These are phyloP conservation scores for Lasioglossum calceatum DNA, from an alignment of 2,888 invertebrate species.

Conservation along the genomic window DNA sequence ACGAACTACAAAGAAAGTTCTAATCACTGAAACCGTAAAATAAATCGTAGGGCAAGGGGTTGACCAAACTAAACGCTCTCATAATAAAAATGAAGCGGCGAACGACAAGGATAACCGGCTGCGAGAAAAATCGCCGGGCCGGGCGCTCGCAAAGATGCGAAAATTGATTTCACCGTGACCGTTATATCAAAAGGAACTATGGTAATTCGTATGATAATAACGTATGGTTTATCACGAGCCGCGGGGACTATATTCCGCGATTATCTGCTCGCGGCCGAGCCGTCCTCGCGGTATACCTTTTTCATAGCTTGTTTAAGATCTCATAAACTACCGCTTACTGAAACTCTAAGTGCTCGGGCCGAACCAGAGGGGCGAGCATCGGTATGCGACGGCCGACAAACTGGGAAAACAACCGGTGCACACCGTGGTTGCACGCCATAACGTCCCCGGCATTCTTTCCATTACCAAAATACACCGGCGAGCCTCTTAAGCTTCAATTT, in stretches of 20 bases:
- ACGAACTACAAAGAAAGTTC: too few species aligned
- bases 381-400: constrained; percentile 40
- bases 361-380: constrained; percentile 46
- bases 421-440: background rate
- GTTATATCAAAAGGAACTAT: constrained; percentile 44
- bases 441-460: constrained; percentile 16
- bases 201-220: constrained; percentile 52
- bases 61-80: background rate
- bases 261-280: constrained; percentile 60
- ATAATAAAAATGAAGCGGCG: background rate
- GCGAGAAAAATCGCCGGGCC: background rate
- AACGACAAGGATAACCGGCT: background rate
- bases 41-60: too few species aligned
- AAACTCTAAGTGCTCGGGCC: constrained; percentile 60
- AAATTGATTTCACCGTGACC: constrained; percentile 34
- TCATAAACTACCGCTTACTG: constrained; percentile 69
- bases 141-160: background rate
- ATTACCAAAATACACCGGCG: background rate
- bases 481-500: background rate
- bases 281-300: constrained; percentile 66
- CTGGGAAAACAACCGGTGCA: constrained; percentile 50
- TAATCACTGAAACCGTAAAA: too few species aligned
- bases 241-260: constrained; percentile 51
- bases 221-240: constrained; percentile 54
- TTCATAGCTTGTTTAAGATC: constrained; percentile 73